These are phyloP conservation scores for Zaprionus nigranus DNA, from an alignment of 1,140 invertebrate species.

Conservation along the genomic window DNA sequence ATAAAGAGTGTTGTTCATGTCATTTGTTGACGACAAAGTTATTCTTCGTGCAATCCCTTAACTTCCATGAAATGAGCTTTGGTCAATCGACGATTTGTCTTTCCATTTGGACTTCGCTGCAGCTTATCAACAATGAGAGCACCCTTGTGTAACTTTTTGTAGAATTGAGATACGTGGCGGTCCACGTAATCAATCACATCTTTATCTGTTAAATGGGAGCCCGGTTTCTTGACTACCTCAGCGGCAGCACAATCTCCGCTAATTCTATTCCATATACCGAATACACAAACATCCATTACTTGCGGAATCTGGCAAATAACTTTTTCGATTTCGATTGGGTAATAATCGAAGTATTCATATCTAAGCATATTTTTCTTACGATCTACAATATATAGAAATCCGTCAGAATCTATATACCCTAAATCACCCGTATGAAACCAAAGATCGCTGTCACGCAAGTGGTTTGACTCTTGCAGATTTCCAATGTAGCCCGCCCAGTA, in stretches of 20 bases:
- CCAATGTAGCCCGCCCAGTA: conserved; percentile 81
- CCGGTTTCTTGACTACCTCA: conserved; percentile 23
- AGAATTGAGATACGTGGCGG: background rate
- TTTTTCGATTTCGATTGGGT: conserved; percentile 49
- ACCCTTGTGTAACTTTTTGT: conserved; percentile 74
- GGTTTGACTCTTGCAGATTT: conserved; percentile 86
- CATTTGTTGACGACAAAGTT: too few species aligned
- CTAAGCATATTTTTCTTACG: conserved; percentile 91
- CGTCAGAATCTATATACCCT: conserved; percentile 88
- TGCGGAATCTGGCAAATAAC: conserved; percentile 32
- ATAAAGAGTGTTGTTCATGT: too few species aligned
- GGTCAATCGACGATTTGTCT: conserved; percentile 23
- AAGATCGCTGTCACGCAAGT: conserved; percentile 86
- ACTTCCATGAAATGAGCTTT: conserved; percentile 5
- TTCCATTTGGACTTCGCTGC: conserved; percentile 31
- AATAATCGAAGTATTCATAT: conserved; percentile 84
- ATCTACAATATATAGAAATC: conserved; percentile 88
- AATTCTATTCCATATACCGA: conserved; percentile 36
- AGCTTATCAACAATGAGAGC: conserved; percentile 85
- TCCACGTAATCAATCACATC: conserved; percentile 47
- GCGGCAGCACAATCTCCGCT: conserved; percentile 42
- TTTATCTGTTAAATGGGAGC: conserved; percentile 27
- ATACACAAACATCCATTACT: conserved; percentile 48
- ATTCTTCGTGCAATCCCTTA: background rate
- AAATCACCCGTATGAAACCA: conserved; percentile 90